Evolutionary conservation across 1,140 invertebrate genomes (phyloP).

Genomic region (Brachionus paranguensis): DNA sequence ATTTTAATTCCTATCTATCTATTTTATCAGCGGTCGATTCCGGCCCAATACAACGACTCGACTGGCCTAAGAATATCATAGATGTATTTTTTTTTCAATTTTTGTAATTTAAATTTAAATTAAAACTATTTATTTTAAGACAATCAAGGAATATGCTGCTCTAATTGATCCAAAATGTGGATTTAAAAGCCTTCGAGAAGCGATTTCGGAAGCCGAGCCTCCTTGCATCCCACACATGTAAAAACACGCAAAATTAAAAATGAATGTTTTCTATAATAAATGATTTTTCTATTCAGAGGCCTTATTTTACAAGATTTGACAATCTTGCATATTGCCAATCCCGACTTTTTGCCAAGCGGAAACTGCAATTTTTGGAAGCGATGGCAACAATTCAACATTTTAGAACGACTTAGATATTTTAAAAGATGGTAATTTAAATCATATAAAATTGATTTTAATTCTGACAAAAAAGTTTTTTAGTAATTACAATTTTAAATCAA

Average conservation of each 20-base stretch:
- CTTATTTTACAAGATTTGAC: slow-evolving; percentile 95
- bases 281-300: slow-evolving; percentile 66
- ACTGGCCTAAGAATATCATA: slow-evolving; percentile 83
- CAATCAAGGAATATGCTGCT: slow-evolving; percentile 83
- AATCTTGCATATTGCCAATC: slow-evolving; percentile 95
- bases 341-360: slow-evolving; percentile 75
- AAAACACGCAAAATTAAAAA: slow-evolving; percentile 51
- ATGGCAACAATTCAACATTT: slow-evolving; percentile 94
- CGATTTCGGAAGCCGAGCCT: slow-evolving; percentile 83
- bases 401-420: slow-evolving; percentile 94
- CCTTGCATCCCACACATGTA: slow-evolving; percentile 98
- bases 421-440: slow-evolving; percentile 72
- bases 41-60: slow-evolving; percentile 82
- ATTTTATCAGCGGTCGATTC: slow-evolving; percentile 91
- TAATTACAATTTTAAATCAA: slow-evolving; percentile 63
- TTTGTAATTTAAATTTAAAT: slow-evolving; percentile 6
- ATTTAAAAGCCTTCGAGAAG: slow-evolving; percentile 86
- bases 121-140: slow-evolving; percentile 48
- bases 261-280: slow-evolving; percentile 40
- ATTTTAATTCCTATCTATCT: slow-evolving; percentile 96
- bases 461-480: slow-evolving; percentile 54
- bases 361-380: slow-evolving; percentile 92
- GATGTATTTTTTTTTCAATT: slow-evolving; percentile 58
- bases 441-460: not conserved
- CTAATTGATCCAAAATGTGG: slow-evolving; percentile 92